Base-by-base conservation (phyloP, 2,888 invertebrate genomes). In the Oasisia sp. region DNA sequence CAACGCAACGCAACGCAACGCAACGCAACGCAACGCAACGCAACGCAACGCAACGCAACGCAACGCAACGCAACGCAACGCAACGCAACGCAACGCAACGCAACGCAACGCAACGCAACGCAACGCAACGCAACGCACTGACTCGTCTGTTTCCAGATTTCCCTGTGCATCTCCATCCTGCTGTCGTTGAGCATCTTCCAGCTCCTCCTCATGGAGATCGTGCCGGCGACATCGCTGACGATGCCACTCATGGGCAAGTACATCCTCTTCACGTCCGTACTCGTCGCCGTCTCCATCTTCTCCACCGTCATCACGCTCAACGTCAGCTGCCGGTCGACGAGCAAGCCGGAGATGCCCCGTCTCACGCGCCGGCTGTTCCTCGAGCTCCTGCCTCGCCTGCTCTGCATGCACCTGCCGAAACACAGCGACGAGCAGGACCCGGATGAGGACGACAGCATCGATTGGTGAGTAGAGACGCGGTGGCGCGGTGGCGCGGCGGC, bases 211-310 rank as follows among this genome's bases (percentile, higher is more conserved):
- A 99, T 99, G 95, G 99, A 99, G 97, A 99, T 99, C 96, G 99
- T 99, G 96, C 99, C 99, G 91, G 99, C 99, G 92, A 99, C 99
- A 92, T 99, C 99, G 90, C 97, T 99, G 95, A 99, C 99, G 94
- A 98, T 99, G 95, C 99, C 99, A 93, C 97, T 99, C 93, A 97
- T 99, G 95, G 99, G 99, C 95, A 99, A 94, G 91, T 96, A 99
- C 97, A 97, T 99, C 95, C 98, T 99, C 96, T 99, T 99, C 97
- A 99, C 99, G 94, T 99, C 99, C 99, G 99, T 99, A 95, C 97
- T 99, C 95, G 99, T 99, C 94, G 99, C 99, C 92, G 98, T 99
- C 97, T 97, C 97, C 27, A 99, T 99, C 97, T 98, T 99, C 96
- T 98, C 99, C 95, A 99, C 99, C 89, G 99, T 99, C 94, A 98